These are phyloP conservation scores for Virgularia gustaviana DNA, from an alignment of 92 coral and sea anemone species.

Conservation along the genomic window DNA sequence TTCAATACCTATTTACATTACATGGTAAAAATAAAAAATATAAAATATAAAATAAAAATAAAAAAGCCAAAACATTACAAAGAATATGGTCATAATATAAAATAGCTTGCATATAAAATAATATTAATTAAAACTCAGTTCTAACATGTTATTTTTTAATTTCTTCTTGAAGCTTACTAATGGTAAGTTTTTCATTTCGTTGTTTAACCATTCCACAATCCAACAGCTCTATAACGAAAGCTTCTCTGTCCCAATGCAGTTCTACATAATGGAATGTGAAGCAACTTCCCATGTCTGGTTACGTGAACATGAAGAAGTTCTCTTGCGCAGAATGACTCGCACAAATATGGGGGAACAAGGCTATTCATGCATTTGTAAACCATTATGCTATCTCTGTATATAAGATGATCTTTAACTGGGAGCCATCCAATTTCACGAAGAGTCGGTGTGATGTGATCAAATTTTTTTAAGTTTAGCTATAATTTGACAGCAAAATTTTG, in stretches of 20 bases:
- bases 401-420: no score
- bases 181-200: slow-evolving; percentile 9
- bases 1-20: slow-evolving; percentile 14
- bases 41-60: no score
- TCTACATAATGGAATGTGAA: no score
- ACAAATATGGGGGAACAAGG: slow-evolving; percentile 30
- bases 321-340: slow-evolving; percentile 4
- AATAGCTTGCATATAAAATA: no score
- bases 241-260: not conserved
- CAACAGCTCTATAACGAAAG: not conserved
- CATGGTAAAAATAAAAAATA: no score
- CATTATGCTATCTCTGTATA: no score
- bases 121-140: no score
- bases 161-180: no score
- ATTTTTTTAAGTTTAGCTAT: slow-evolving; percentile 16
- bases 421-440: slow-evolving; percentile 34
- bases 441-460: slow-evolving; percentile 28
- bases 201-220: not conserved
- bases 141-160: no score
- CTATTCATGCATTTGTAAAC: slow-evolving; percentile 29
- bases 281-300: no score
- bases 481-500: slow-evolving; percentile 45
- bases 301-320: slow-evolving; percentile 12
- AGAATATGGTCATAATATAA: no score
- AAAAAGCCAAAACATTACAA: no score